phyloP scores from a whole-genome alignment of 2,797 vertebrate species.

The Ctenopoma kingsleyae region DNA sequence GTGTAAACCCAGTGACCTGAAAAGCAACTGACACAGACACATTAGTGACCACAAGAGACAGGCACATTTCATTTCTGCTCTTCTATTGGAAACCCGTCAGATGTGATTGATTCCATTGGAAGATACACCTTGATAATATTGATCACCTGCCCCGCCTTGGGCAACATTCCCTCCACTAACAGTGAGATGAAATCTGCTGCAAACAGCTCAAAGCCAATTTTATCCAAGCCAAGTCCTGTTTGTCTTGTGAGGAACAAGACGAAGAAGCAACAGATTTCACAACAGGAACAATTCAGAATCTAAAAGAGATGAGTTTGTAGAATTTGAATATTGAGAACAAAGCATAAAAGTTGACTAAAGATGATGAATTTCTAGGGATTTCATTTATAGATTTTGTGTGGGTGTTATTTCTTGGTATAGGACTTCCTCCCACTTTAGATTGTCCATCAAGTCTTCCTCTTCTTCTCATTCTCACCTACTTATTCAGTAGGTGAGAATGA shows the following conservation, averaged over 20 bases:
- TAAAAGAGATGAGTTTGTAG: slow-evolving; percentile 14
- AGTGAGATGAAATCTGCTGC: slow-evolving; percentile 72
- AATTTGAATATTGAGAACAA: slow-evolving; percentile 36
- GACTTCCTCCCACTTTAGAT: slow-evolving; percentile 19
- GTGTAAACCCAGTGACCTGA: slow-evolving; percentile 32
- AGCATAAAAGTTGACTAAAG: slow-evolving; percentile 5
- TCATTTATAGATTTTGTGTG: slow-evolving; percentile 1
- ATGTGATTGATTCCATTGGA: slow-evolving; percentile 78
- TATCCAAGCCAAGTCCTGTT: slow-evolving; percentile 62
- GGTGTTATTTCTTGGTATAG: slow-evolving; percentile 5
- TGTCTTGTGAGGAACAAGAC: slow-evolving; percentile 60
- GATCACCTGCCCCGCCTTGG: slow-evolving; percentile 66
- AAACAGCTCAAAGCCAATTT: slow-evolving; percentile 73
- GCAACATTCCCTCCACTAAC: slow-evolving; percentile 66
- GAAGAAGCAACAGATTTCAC: slow-evolving; percentile 54
- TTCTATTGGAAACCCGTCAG: slow-evolving; percentile 69
- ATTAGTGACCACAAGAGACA: slow-evolving; percentile 46
- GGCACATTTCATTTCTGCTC: slow-evolving; percentile 61
- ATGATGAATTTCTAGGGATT: background rate
- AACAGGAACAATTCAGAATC: slow-evolving; percentile 26
- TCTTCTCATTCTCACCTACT: too few relatives aligned
- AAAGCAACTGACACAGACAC: slow-evolving; percentile 32
- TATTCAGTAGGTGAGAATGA: slow-evolving; percentile 38
- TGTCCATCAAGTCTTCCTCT: slow-evolving; percentile 12
- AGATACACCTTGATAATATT: slow-evolving; percentile 79